Percentiles rank a stretch among this genome's conserved stretches.
phyloP scores from a whole-genome alignment of 2,888 invertebrate genomes.

The Frankliniella fusca region DNA sequence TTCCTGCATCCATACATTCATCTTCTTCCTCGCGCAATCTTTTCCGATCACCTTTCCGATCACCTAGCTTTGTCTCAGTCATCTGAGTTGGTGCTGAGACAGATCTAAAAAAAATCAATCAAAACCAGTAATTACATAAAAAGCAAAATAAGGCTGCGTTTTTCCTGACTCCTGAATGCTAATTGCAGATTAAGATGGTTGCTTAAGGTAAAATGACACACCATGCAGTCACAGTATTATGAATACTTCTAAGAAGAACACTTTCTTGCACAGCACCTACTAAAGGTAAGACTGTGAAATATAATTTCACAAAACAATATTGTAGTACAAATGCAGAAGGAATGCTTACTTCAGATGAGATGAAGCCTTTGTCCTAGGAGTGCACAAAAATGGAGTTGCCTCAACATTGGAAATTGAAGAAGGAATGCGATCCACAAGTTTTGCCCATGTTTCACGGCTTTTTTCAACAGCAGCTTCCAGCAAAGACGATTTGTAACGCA shows the following conservation, averaged over 20 bases:
- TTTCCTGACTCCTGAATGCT: too few species aligned
- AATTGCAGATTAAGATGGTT: too few species aligned
- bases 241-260: too few species aligned
- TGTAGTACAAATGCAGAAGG: not conserved
- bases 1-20: not conserved
- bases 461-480: not conserved
- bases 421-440: not conserved
- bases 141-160: not conserved
- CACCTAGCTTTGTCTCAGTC: not conserved
- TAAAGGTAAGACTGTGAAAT: not conserved
- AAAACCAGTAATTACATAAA: too few species aligned
- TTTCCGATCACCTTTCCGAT: not conserved
- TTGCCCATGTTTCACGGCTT: not conserved
- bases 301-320: not conserved
- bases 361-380: not conserved
- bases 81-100: not conserved
- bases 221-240: too few species aligned
- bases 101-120: not conserved
- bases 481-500: constrained; percentile 3
- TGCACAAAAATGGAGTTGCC: constrained; percentile 6
- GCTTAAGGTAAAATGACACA: too few species aligned
- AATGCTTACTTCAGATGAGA: not conserved
- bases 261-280: too few species aligned
- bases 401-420: not conserved
- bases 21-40: not conserved